Evolutionary conservation across 35 echinoderm and acorn worm genomes (phyloP), one percentile per base, ranked within the genome.

Genomic region (Apostichopus japonicus): DNA sequence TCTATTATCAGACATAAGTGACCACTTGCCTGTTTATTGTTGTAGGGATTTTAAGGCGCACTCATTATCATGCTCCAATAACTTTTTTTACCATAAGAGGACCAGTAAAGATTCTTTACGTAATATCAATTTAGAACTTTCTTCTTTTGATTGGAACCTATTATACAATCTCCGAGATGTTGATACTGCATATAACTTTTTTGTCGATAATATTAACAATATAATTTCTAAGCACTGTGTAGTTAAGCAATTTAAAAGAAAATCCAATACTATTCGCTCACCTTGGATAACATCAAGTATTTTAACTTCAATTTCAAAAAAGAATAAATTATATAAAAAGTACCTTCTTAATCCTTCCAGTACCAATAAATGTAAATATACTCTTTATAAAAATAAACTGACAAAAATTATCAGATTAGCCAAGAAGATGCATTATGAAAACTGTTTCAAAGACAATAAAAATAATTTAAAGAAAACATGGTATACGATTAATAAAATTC

Each of bases 121-220:
- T 44, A 54, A 81, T 11, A 24, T 25, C 54, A n/a, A n/a, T n/a
- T n/a, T n/a, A n/a, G n/a, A n/a, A n/a, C n/a, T n/a, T n/a, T n/a
- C n/a, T n/a, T n/a, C n/a, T n/a, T n/a, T n/a, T n/a, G 25, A 81
- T 81, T 81, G 79, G 53, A 3, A 25, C 25, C 79, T 6, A 23
- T 81, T 81, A 25, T 81, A 81, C 86, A 24, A 16, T 65, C 8
- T 87, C 25, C 10, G 16, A 24, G 86, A 87, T 87, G 57, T 87
- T 67, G 25, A 87, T 63, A 25, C 8, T 23, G 86, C 86, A 23
- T 87, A 61, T 87, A 87, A 87, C 16, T 1, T 25, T 25, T 87
- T 87, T 87, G 44, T 87, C 70, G 86, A 87, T 87, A 25, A 55
- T 81, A 24, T 81, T 25, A 81, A 25, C 1, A 81, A 81, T 81